Evolutionary conservation across 2,113 vertebrate species (phyloP).

Genomic region (Colaptes auratus): DNA sequence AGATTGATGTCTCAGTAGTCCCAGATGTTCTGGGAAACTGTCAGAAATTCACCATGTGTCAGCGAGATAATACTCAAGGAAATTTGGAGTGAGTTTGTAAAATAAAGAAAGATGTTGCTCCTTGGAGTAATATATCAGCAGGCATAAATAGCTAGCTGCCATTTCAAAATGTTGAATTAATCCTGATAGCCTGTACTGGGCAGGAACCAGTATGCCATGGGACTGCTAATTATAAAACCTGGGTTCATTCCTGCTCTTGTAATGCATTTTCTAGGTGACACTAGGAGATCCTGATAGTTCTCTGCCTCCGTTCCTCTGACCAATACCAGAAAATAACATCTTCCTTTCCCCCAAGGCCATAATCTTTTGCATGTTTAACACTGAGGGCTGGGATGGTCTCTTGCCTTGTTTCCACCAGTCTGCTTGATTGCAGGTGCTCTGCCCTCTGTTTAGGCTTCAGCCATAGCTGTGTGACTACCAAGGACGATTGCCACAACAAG

Average conservation of each 20-base stretch:
- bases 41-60: slow-evolving; percentile 24
- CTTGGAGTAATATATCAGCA: not conserved
- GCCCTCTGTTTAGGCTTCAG: not conserved
- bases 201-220: not conserved
- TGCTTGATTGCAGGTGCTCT: not conserved
- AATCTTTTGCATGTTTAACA: not conserved
- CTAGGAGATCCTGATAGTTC: not conserved
- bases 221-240: not conserved
- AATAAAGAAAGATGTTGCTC: not conserved
- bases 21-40: slow-evolving; percentile 59
- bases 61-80: not conserved
- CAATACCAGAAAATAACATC: not conserved
- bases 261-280: not conserved
- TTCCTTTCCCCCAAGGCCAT: not conserved
- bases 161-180: not conserved
- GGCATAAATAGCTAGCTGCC: slow-evolving; percentile 2
- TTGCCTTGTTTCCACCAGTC: not conserved
- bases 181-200: not conserved
- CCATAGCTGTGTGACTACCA: not conserved
- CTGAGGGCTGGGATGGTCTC: not conserved
- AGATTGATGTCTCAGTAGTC: slow-evolving; percentile 55
- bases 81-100: slow-evolving; percentile 17
- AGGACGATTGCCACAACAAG: not conserved
- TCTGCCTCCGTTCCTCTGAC: not conserved
- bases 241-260: not conserved